Evolutionary conservation across 2,113 vertebrate species (phyloP).

Genomic region (Fregata magnificens): DNA sequence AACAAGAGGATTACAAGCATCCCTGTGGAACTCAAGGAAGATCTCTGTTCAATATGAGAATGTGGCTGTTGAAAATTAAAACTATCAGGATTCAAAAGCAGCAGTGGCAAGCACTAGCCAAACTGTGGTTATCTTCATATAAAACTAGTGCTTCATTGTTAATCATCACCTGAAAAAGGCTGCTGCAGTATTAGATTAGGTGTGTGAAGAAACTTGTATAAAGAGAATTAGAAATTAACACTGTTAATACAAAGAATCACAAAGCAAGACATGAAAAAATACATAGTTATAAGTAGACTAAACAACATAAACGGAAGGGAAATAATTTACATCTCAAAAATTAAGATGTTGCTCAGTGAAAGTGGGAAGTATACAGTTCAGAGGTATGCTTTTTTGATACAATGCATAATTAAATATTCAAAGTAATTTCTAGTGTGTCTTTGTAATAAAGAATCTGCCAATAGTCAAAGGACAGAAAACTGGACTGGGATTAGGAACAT

Average conservation of each 20-base stretch:
- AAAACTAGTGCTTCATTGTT: background rate
- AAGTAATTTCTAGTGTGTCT: background rate
- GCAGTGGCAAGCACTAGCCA: background rate
- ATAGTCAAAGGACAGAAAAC: background rate
- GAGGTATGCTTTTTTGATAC: background rate
- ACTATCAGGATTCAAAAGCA: background rate
- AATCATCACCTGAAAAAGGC: background rate
- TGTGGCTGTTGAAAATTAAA: background rate
- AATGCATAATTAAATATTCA: background rate
- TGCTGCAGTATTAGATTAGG: background rate
- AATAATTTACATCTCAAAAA: background rate
- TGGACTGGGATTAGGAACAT: background rate
- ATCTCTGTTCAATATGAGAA: background rate
- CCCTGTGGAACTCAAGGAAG: background rate
- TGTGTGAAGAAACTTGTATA: background rate
- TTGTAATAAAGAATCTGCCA: background rate
- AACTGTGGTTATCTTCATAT: background rate
- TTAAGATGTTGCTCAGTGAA: background rate
- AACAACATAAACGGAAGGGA: background rate
- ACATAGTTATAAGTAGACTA: background rate
- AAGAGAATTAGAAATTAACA: background rate
- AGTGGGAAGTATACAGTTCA: background rate
- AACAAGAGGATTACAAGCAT: conserved; percentile 3
- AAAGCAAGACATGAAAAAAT: background rate
- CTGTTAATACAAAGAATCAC: background rate